Base-by-base conservation (phyloP, 2,797 vertebrate species). In the Bovichtus variegatus region DNA sequence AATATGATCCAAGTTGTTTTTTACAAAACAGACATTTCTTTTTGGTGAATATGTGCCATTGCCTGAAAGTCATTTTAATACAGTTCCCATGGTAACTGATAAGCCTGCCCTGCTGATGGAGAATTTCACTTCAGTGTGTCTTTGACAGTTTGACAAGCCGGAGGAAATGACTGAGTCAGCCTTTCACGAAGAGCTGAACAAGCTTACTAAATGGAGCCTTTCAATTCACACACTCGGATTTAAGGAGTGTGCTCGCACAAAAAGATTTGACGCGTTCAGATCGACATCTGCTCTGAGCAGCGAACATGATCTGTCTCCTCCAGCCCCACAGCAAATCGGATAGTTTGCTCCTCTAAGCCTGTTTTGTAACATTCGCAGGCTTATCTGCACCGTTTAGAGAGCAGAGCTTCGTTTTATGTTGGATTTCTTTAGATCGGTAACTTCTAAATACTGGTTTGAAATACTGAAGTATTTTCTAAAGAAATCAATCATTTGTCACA, bases 101-200 rank as follows among this genome's bases (percentile, higher is more conserved):
- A 64, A 83, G 76, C 76, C 76, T 43, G 71, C 74, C 64, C 62
- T 6, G 31, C 63, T 40, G 41, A 62, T 54, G 34, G 73, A 76
- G 76, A 74, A 68, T 72, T 78, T 84, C 49, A 54, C 47, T 70
- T 82, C 58, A 53, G 64, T 47, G 43, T 63, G 64, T 59, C 76
- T 92, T 84, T 84, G 91, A 93, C 84, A 85, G 86, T 80, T 84
- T 90, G 90, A 91, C 87, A 85, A 75, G 82, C 55, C 16, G 12
- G 82, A 72, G 74, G 81, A 94, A 90, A 84, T 67, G 63, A 87
- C 85, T 87, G 91, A 90, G 86, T 91, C 87, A 86, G 87, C 86
- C 66, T 85, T 87, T 90, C 76, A 74, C 27, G 76, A 88, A 74
- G 83, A 84, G 86, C 81, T 70, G 80, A 89, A 89, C 84, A 66